Evolutionary conservation across 2,797 vertebrate genomes (phyloP).

Genomic region (Dipus sagitta): DNA sequence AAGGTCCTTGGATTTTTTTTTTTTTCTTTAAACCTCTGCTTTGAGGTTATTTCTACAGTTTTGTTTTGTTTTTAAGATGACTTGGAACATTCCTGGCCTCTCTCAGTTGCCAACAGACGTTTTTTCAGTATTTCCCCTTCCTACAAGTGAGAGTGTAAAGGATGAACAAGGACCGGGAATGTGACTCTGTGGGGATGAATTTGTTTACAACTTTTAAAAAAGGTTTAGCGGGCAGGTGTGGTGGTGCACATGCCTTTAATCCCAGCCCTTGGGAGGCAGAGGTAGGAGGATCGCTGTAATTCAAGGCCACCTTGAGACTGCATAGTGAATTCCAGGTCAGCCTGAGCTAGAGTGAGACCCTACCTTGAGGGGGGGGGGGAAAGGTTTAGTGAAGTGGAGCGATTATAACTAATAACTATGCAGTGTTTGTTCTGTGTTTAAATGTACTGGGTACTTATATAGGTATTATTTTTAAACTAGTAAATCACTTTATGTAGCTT

Average conservation of each 20-base stretch:
- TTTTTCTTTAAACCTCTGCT: background rate
- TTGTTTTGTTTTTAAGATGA: background rate
- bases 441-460: background rate
- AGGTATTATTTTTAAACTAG: slow-evolving; percentile 50
- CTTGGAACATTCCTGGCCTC: background rate
- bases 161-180: background rate
- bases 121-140: slow-evolving; percentile 9
- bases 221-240: background rate
- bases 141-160: background rate
- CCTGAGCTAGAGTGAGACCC: too few species aligned
- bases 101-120: background rate
- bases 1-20: slow-evolving; percentile 3
- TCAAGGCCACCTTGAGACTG: too few species aligned
- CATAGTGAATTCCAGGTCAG: too few species aligned
- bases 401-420: background rate
- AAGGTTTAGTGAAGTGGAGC: background rate
- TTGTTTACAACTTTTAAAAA: background rate
- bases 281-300: too few species aligned
- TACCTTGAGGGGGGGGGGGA: too few species aligned
- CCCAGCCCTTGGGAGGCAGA: too few species aligned
- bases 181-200: background rate
- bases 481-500: slow-evolving; percentile 27
- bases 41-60: background rate
- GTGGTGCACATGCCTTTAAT: too few species aligned
- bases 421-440: background rate